Base-by-base conservation (phyloP, 1,140 invertebrate species). In the Physella acuta region DNA sequence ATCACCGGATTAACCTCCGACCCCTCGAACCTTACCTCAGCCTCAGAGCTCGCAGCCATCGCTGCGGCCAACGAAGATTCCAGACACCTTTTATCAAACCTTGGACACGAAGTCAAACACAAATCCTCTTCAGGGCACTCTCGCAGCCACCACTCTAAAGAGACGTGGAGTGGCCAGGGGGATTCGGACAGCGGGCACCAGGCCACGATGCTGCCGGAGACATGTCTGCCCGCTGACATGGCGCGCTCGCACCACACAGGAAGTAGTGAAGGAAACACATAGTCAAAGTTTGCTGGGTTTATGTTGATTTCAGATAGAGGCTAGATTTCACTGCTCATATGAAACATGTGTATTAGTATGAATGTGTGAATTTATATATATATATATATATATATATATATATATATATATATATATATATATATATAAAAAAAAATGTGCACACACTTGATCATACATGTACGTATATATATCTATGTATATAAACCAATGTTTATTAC, bases 121-220 rank as follows among this genome's bases (percentile, higher is more conserved):
- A 53, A 66, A 55, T 8, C 28, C 2, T 20, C 30, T 4, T 24
- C 11, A 17, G 24, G 33, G 37, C 65, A 68, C 34, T 49, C 37
- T 26, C 26, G 44, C 17, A 26, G 30, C 16, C 63, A 66, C 14
- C 63, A 66, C 34, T 53, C 49, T 28, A 55, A 55, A 36, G 28
- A 59, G 36, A n/a, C 51, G n/a, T 44, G 39, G 66, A 26, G 24
- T 20, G 14, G 31, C 20, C 31, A 56, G 53, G 64, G 37, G 5
- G 34, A 49, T 14, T 14, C 14, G 17, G 37, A 44, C 8, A n/a
- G 39, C 16, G 31, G 56, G 20, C 66, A 68, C 17, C 66, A 68
- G 37, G 55, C 55, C 3, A 68, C 66, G 8, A 68, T 68, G 66
- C 49, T 68, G 33, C 66, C 66, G 49, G 66, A 68, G 26, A 68